A percentile compares a stretch with the other conserved stretches of the same genome.
These are phyloP conservation scores for Poecile atricapillus DNA, from an alignment of 2,113 vertebrate species.

Conservation along the genomic window DNA sequence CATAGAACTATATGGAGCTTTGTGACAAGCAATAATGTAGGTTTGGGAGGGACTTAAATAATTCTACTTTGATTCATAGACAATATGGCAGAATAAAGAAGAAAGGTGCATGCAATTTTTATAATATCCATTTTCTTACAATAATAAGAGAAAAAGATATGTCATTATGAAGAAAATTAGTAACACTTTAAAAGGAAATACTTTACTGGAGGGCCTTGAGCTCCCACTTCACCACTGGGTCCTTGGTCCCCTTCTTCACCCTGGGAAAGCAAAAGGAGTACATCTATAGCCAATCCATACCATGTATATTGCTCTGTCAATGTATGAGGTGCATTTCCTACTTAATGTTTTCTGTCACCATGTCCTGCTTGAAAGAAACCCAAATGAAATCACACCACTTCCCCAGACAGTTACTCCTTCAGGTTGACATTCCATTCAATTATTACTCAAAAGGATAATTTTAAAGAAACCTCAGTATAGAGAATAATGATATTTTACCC, in stretches of 20 bases:
- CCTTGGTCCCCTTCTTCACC: slow-evolving; percentile 96
- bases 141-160: background rate
- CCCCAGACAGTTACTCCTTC: background rate
- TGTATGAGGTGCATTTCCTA: background rate
- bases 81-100: background rate
- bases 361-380: background rate
- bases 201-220: slow-evolving; percentile 89
- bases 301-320: background rate
- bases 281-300: background rate
- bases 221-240: slow-evolving; percentile 82
- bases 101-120: background rate
- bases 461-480: background rate
- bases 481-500: background rate
- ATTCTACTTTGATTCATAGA: background rate
- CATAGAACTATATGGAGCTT: background rate
- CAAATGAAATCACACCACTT: background rate
- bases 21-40: background rate
- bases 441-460: background rate
- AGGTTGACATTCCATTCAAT: background rate
- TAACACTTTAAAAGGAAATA: slow-evolving; percentile 38
- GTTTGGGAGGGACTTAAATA: background rate
- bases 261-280: slow-evolving; percentile 63
- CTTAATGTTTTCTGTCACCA: background rate
- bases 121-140: background rate
- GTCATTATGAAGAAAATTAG: background rate